phyloP scores from a whole-genome alignment of 2,888 invertebrate species.

The Steinernema hermaphroditum region DNA sequence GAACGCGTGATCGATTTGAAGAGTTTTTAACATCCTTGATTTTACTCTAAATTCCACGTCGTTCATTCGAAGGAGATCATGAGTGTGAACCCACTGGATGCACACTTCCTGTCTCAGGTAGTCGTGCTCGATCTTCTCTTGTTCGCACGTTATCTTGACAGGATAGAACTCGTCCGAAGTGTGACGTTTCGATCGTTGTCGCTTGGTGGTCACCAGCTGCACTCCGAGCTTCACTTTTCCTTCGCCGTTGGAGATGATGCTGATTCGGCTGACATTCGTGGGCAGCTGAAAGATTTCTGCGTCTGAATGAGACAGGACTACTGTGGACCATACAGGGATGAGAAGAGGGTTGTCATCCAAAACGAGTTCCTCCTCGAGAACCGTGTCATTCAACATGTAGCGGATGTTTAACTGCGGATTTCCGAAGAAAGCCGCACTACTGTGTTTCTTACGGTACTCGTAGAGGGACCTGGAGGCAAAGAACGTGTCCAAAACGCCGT shows the following conservation, averaged over 20 bases:
- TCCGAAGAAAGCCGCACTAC: neutral
- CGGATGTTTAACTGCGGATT: neutral
- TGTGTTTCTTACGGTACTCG: slow-evolving; percentile 44
- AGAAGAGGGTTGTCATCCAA: neutral
- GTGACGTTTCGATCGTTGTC: slow-evolving; percentile 47
- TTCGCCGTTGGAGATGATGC: slow-evolving; percentile 36
- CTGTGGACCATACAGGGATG: neutral
- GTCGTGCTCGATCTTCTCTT: neutral
- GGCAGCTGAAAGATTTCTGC: neutral
- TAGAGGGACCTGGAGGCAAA: slow-evolving; percentile 57
- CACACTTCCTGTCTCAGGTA: slow-evolving; percentile 1
- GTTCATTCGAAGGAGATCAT: neutral
- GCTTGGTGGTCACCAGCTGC: slow-evolving; percentile 51
- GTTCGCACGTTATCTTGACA: slow-evolving; percentile 44
- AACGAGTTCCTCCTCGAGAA: neutral
- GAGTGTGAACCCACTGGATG: neutral
- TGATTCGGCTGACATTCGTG: neutral
- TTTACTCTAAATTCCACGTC: slow-evolving; percentile 39
- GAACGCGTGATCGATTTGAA: slow-evolving; percentile 60
- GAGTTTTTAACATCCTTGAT: slow-evolving; percentile 47
- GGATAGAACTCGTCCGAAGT: slow-evolving; percentile 54
- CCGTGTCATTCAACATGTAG: neutral
- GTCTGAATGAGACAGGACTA: no score
- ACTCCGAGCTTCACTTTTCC: slow-evolving; percentile 56
- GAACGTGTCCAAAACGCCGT: slow-evolving; percentile 58